Base-by-base conservation (phyloP, 2,888 invertebrate genomes). In the Eledona agricola region DNA sequence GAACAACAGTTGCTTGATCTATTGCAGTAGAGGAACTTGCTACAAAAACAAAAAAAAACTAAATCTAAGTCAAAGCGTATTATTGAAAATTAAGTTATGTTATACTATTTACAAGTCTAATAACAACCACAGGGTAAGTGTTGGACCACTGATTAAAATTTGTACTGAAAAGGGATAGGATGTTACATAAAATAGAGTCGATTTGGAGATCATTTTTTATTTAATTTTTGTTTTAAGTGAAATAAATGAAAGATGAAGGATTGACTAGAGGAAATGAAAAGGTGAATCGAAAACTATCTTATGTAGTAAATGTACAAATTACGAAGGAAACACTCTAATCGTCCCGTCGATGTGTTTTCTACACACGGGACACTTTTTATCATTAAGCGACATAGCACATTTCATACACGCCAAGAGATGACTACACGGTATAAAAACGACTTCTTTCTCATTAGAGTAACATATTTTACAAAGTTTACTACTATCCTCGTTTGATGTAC, bases 371-470 rank as follows among this genome's bases (percentile, higher is more conserved):
- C 96, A 96, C 4, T 31, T 47, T 64, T 86, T 84, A n/a, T n/a
- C n/a, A n/a, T n/a, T n/a, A 50, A 95, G 84, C 43, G 91, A 87
- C 12, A 92, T 85, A 25, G 95, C 93, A 81, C 97, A 97, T 70
- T 89, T 88, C 43, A 89, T 87, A 79, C 97, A 97, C 37, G 94
- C 89, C 46, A 94, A 89, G 68, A 96, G 88, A 79, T 97, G 97
- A 59, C 95, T 93, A 78, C 97, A 97, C 35, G 97, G 96, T 67
- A 96, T 82, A 79, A 97, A 96, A 65, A 93, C 89, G 55, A 96
- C 89, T 63, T 90, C 89, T 65, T 91, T 84, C 77, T 95, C 93
- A 69, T 88, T 87, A 52, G 85, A 88, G 79, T 88, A 93, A 78
- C 97, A 97, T 64, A 97, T 93, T 80, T 92, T 93, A 79, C 96